Evolutionary conservation across 1,140 invertebrate genomes (phyloP).

Genomic region (Drosophila nigromelanica): DNA sequence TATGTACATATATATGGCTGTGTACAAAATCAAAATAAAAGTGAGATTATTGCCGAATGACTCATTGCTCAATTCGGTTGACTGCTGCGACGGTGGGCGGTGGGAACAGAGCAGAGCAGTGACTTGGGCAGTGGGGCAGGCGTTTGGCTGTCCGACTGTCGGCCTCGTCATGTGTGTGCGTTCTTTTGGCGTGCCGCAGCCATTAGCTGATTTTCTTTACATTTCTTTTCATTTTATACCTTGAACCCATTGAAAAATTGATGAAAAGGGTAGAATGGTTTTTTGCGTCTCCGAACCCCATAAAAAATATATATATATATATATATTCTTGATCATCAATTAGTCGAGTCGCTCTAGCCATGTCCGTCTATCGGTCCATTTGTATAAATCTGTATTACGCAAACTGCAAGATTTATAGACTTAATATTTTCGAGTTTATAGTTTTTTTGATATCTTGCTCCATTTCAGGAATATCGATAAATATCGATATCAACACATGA

Average conservation of each 20-base stretch:
- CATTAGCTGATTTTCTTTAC: constrained; percentile 27
- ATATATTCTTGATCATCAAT: no score
- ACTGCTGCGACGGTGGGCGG: neutral
- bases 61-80: constrained; percentile 49
- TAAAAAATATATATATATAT: no score
- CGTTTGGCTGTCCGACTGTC: constrained; percentile 31
- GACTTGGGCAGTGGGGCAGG: constrained; percentile 19
- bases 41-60: constrained; percentile 79
- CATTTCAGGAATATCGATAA: no score
- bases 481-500: no score
- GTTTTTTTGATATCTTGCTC: no score
- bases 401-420: no score
- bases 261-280: neutral
- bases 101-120: neutral
- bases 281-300: neutral
- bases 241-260: no score
- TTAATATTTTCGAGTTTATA: no score
- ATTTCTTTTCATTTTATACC: neutral
- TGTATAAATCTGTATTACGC: no score
- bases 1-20: constrained; percentile 20
- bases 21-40: constrained; percentile 80
- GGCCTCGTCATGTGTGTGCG: constrained; percentile 55
- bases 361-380: no score
- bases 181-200: constrained; percentile 9
- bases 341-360: no score